A percentile compares a stretch with the other conserved stretches of the same genome.
phyloP scores from a whole-genome alignment of 1,140 invertebrate species.

The Ruditapes philippinarum region DNA sequence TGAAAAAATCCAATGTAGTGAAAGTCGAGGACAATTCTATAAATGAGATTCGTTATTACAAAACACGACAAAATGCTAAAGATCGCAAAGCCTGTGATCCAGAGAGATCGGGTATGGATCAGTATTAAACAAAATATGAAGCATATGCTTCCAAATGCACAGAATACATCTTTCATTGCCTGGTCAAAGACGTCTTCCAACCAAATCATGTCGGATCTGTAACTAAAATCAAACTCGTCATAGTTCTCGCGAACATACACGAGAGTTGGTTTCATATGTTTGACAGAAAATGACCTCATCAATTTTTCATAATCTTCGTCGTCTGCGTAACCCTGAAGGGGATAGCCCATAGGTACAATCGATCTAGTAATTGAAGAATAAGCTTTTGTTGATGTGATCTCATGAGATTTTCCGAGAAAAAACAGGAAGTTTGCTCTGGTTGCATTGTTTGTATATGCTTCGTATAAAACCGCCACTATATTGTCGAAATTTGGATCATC shows the following conservation, averaged over 20 bases:
- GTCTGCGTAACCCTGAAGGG: constrained; percentile 17
- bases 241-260: background rate
- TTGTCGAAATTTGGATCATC: constrained; percentile 70
- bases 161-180: constrained; percentile 71
- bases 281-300: constrained; percentile 1
- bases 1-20: constrained; percentile 81
- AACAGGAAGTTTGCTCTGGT: constrained; percentile 54
- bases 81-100: constrained; percentile 70
- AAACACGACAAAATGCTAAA: constrained; percentile 76
- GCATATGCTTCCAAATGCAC: constrained; percentile 73
- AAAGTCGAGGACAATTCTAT: constrained; percentile 74
- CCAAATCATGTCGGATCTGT: constrained; percentile 44
- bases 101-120: constrained; percentile 75
- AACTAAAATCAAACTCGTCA: constrained; percentile 48
- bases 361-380: constrained; percentile 44
- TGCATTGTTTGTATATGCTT: constrained; percentile 52
- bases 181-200: constrained; percentile 57
- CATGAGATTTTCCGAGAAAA: constrained; percentile 60
- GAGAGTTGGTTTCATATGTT: constrained; percentile 31
- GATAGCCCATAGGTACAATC: constrained; percentile 30
- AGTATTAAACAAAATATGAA: constrained; percentile 79
- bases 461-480: constrained; percentile 61
- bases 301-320: constrained; percentile 11
- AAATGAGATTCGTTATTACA: constrained; percentile 75
- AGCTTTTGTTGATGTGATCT: constrained; percentile 27